Percentiles rank a stretch among this genome's conserved stretches.
These are phyloP conservation scores for Armadillidium nasatum DNA, from an alignment of 1,140 invertebrate species.

Conservation along the genomic window DNA sequence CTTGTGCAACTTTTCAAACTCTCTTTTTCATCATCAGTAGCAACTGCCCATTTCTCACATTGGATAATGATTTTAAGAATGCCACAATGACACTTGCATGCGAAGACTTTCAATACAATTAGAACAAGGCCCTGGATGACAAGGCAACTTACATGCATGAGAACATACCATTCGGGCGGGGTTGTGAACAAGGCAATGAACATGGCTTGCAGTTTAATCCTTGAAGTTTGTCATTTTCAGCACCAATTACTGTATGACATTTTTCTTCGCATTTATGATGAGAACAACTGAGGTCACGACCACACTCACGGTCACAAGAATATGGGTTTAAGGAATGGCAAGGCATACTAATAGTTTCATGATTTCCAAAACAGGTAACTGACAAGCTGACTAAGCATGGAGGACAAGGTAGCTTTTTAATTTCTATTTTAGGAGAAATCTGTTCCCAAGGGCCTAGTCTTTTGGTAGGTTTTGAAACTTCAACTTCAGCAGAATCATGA, in stretches of 20 bases:
- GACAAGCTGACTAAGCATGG: conserved; percentile 55
- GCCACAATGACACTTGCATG: conserved; percentile 72
- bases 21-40: conserved; percentile 53
- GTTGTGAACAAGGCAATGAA: conserved; percentile 1
- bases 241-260: conserved; percentile 18
- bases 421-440: conserved; percentile 55
- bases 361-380: neutral
- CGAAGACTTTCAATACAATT: conserved; percentile 65
- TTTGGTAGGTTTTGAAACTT: conserved; percentile 54
- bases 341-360: neutral
- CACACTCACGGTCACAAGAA: conserved; percentile 17
- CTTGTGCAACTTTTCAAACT: conserved; percentile 68
- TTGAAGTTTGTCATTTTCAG: neutral
- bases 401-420: conserved; percentile 57
- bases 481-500: conserved; percentile 70
- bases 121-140: conserved; percentile 61
- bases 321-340: neutral
- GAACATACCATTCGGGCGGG: conserved; percentile 68
- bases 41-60: conserved; percentile 62
- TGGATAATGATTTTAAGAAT: conserved; percentile 66
- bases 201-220: neutral
- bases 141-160: conserved; percentile 69
- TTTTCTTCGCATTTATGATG: conserved; percentile 16
- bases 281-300: conserved; percentile 4
- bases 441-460: conserved; percentile 71